Base-by-base conservation (phyloP, 1,140 invertebrate genomes). In the Eupeodes corollae region DNA sequence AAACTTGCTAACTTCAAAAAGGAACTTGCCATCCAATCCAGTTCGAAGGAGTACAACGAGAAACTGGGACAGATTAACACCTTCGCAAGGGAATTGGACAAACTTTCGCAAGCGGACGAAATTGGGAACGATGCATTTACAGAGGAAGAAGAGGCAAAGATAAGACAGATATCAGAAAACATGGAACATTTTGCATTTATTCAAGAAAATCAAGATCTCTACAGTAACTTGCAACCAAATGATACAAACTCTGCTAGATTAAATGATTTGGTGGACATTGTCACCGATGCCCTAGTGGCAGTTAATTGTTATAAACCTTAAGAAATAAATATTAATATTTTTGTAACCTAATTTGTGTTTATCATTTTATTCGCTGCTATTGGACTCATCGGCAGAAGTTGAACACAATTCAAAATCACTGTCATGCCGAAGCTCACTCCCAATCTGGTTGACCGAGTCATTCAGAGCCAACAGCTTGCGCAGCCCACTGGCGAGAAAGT, bases 1-100 rank as follows among this genome's bases (percentile, higher is more conserved):
- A 61, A 65, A 19, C 46, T 65, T 5, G 33, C 31, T 5, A 46
- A 46, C 12, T 26, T 56, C 5, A 16, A 48, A 15, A 43, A 46
- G 1, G 55, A 63, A 43, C 35, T 45, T 35, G 30, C 41, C 32
- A 35, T 49, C 1, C 33, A 53, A 12, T 13, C 35, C 50, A 14
- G 16, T 43, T 0, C 51, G 6, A 37, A 40, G 5, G 42, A 46
- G 0, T 62, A 59, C 26, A 18, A 51, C 9, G 19, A 12, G 2
- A 58, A 52, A 19, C 38, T 65, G 1, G 26, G 39, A 0, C 56
- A 65, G 30, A 39, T 65, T 3, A 52, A 48, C n/a, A 49, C 42
- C 1, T 65, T 65, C 37, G 51, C 54, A 1, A 55, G 59, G 34
- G 59, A 65, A 21, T 30, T 65, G 40, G 54, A 61, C 5, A 59